Base-by-base conservation (phyloP, 2,888 invertebrate species). In the Xestia rhomboidea region DNA sequence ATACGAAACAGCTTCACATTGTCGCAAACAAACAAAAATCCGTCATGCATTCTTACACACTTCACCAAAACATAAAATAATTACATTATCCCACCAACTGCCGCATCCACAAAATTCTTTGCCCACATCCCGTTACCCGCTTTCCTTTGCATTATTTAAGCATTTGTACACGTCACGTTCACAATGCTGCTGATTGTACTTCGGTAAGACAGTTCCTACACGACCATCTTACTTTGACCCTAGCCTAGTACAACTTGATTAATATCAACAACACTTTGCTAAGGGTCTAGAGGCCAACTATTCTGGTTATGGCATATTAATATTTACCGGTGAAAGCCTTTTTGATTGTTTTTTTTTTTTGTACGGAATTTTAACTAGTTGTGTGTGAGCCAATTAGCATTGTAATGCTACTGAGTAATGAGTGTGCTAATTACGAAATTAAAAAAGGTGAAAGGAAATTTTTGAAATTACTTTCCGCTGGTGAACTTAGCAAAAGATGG, bases 131-230 rank as follows among this genome's bases (percentile, higher is more conserved):
- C 77, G 81, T 74, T 67, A 87, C 82, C 76, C 83, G 82, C 88
- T 92, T 92, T 91, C 87, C 86, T 90, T 82, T 88, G 89, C 90
- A 91, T 93, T 92, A 93, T 94, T 92, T 93, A 92, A 90, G 90
- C 93, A 95, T 95, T 95, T 91, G 94, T 95, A 89, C 86, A 88
- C 88, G 93, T 95, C 93, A 90, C 82, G 73, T 85, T 81, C 89
- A 95, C 95, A 95, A 95, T 93, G 83, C 91, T 69, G 86, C 92
- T 94, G 94, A 95, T 95, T 95, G 93, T 93, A 91, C 92, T 91
- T 90, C 88, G 87, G 87, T 87, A 88, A 89, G 87, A 88, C 83
- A 86, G 85, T 88, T 83, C 79, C 79, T 77, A 83, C 82, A 79
- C 80, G 66, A 87, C 93, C 92, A 92, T 60, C 79, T 54, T 83